phyloP scores from a whole-genome alignment of 2,797 vertebrate genomes.

The Pelochelys cantorii region DNA sequence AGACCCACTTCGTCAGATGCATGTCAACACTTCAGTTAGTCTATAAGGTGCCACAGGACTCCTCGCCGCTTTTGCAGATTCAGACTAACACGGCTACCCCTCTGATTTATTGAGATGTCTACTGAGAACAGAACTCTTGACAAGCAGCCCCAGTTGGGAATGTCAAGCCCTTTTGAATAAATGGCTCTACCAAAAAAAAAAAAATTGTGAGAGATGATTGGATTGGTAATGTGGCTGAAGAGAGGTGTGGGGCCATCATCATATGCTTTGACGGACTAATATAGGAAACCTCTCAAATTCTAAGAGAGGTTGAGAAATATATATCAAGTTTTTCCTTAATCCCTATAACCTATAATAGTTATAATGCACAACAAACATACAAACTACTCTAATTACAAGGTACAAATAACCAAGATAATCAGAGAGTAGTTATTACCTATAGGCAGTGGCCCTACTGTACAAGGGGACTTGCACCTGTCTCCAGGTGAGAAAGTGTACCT shows the following conservation, averaged over 20 bases:
- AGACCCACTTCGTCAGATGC: no score
- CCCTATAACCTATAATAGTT: background rate
- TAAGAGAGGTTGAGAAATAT: background rate
- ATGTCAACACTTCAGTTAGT: no score
- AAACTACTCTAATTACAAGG: background rate
- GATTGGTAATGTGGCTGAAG: background rate
- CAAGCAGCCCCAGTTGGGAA: background rate
- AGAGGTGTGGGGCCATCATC: background rate
- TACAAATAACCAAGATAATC: no score
- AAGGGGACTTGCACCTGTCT: background rate
- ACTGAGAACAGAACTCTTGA: background rate
- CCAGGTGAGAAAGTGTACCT: background rate
- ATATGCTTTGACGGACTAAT: accelerated
- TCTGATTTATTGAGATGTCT: background rate
- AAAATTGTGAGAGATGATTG: background rate
- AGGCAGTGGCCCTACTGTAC: background rate
- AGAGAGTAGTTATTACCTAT: no score
- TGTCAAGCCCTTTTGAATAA: background rate
- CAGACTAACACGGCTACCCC: no score
- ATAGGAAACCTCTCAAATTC: background rate
- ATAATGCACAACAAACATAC: no score
- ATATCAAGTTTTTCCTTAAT: background rate
- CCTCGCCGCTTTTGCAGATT: no score
- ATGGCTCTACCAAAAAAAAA: background rate
- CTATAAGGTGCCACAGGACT: no score